phyloP scores from a whole-genome alignment of 2,888 invertebrate genomes.

The Rhingia campestris region DNA sequence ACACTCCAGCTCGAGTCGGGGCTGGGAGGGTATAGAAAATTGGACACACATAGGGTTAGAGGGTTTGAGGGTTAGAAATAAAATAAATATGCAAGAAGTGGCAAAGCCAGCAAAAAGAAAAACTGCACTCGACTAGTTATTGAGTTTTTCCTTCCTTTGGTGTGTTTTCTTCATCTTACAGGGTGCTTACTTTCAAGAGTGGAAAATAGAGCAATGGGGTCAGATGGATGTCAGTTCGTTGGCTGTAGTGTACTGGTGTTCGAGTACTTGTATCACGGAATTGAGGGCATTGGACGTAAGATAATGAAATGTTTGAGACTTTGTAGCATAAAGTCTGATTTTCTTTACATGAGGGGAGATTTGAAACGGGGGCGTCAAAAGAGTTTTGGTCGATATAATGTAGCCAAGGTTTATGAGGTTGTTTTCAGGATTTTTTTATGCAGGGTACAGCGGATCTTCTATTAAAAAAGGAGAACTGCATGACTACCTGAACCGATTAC shows the following conservation, averaged over 20 bases:
- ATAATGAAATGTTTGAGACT: not conserved
- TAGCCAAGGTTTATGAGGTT: too few relatives aligned
- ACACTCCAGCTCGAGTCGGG: too few relatives aligned
- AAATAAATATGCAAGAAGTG: constrained; percentile 41
- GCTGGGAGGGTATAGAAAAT: constrained; percentile 26
- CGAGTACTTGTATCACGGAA: not conserved
- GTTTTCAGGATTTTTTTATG: too few relatives aligned
- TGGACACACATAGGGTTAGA: constrained; percentile 16
- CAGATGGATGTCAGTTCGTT: not conserved
- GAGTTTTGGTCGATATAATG: too few relatives aligned
- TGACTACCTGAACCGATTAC: too few relatives aligned
- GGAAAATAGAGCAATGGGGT: not conserved
- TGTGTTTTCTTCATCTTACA: not conserved
- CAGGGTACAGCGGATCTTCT: too few relatives aligned
- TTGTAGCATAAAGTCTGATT: not conserved
- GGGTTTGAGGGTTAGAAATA: constrained; percentile 7
- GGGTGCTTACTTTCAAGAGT: not conserved
- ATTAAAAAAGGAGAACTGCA: too few relatives aligned
- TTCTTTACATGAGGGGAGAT: not conserved
- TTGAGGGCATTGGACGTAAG: constrained; percentile 2
- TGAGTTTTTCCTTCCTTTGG: constrained; percentile 1
- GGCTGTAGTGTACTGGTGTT: not conserved
- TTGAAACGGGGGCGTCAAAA: not conserved
- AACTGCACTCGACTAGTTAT: constrained; percentile 38
- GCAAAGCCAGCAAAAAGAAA: constrained; percentile 28